Evolutionary conservation across 2,888 invertebrate genomes (phyloP), one percentile per base, ranked within the genome.

Genomic region (Agrotis ipsilon): DNA sequence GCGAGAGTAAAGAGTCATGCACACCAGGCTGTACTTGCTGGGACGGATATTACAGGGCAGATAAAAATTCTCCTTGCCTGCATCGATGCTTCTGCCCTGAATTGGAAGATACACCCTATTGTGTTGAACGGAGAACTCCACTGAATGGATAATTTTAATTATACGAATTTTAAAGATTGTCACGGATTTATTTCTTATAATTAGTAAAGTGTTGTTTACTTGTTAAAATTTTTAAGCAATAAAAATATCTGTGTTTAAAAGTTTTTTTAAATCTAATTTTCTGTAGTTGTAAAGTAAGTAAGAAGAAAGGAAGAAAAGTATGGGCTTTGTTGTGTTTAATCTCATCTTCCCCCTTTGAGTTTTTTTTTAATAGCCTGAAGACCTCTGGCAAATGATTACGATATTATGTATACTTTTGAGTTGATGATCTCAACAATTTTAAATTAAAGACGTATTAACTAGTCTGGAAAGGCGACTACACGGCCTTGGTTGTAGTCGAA

Each of bases 11-110:
- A 21, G 27, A 13, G 9, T 4, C 27, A 6, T 72, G 71, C 32
- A 63, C 27, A n/a, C 21, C 54, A 1, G 71, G 71, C 11, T 72
- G 71, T 2, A n/a, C 21, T 16, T 72, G 74, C 74, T 49, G 13
- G 63, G 13, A 49, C 11, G 32, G 55, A 32, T 64, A 64, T 55
- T 72, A 55, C 71, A 73, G 43, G 54, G 43, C n/a, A 1, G 48
- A 72, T n/a, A n/a, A 45, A 32, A 21, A 49, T 1, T 73, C 71
- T 0, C n/a, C 32, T 0, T 72, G 71, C 14, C n/a, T 9, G n/a
- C 43, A 43, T 11, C 48, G 43, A 21, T 72, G 74, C 18, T n/a
- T 0, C 5, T 72, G 71, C 9, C 64, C 74, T 5, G 48, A 64
- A 13, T 16, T 64, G 32, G 7, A 21, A 43, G 9, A 72, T 49